A percentile compares a stretch with the other conserved stretches of the same genome.
These are phyloP conservation scores for Drosophila pallidifrons DNA, from an alignment of 1,140 invertebrate species.

Conservation along the genomic window DNA sequence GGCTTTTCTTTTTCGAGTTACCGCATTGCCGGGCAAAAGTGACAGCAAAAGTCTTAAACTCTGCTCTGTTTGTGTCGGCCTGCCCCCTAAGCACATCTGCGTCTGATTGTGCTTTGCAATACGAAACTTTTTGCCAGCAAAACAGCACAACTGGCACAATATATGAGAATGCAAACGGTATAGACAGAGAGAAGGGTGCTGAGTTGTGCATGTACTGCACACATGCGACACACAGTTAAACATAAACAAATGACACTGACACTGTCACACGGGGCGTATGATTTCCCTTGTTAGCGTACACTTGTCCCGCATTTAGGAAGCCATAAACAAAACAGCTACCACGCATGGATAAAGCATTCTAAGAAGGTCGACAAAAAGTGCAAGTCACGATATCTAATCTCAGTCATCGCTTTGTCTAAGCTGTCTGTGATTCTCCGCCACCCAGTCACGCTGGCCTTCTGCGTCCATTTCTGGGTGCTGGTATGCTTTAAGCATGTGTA, in stretches of 20 bases:
- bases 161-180: constrained; percentile 20
- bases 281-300: constrained; percentile 66
- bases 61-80: constrained; percentile 47
- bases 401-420: constrained; percentile 21
- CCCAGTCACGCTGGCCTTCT: not conserved
- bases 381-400: constrained; percentile 50
- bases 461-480: not conserved
- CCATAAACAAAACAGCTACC: constrained; percentile 56
- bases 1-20: constrained; percentile 17
- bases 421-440: not conserved
- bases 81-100: constrained; percentile 66
- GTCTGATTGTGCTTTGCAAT: constrained; percentile 77
- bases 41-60: constrained; percentile 55
- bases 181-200: constrained; percentile 16
- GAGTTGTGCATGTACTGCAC: not conserved
- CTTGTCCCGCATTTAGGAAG: constrained; percentile 72
- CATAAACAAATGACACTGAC: constrained; percentile 59
- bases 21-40: constrained; percentile 38
- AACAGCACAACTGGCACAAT: constrained; percentile 47
- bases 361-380: constrained; percentile 19
- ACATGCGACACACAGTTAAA: constrained; percentile 44
- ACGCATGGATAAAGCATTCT: not conserved
- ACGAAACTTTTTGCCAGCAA: constrained; percentile 62
- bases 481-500: no score
- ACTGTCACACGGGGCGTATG: constrained; percentile 74